Percentiles rank a stretch among this genome's conserved stretches.
Evolutionary conservation across 2,888 invertebrate genomes (phyloP).

Genomic region (Mactromeris polynyma): DNA sequence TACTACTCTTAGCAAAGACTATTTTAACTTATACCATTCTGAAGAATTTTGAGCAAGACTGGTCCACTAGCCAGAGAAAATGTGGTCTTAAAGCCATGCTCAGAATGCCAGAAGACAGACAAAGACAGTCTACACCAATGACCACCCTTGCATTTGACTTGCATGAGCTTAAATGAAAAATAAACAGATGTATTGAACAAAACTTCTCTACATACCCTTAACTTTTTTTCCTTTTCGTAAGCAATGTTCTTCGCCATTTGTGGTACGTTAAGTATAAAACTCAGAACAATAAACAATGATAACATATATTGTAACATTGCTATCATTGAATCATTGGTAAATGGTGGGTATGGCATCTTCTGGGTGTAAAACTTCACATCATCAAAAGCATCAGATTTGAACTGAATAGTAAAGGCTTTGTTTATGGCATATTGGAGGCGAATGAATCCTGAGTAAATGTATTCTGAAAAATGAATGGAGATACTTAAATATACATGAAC

Average conservation of each 20-base stretch:
- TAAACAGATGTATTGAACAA: background rate
- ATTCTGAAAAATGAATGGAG: conserved; percentile 87
- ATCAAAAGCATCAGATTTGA: conserved; percentile 82
- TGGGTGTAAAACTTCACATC: conserved; percentile 88
- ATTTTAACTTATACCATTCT: too few species aligned
- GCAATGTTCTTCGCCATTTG: conserved; percentile 92
- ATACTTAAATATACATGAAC: background rate
- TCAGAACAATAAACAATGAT: conserved; percentile 92
- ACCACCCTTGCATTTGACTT: too few species aligned
- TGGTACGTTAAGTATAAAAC: conserved; percentile 93
- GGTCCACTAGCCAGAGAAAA: too few species aligned
- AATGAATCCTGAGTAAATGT: conserved; percentile 90
- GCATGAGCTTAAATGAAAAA: background rate
- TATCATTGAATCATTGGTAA: conserved; percentile 91
- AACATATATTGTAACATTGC: conserved; percentile 90
- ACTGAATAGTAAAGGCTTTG: conserved; percentile 86
- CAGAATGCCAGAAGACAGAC: too few species aligned
- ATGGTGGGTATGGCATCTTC: conserved; percentile 92
- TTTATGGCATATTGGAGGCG: conserved; percentile 90
- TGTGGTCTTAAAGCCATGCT: too few species aligned
- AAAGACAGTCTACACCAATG: too few species aligned
- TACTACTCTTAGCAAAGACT: too few species aligned
- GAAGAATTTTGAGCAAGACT: too few species aligned
- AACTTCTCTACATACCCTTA: conserved; percentile 81
- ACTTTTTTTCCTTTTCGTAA: conserved; percentile 91